phyloP scores from a whole-genome alignment of 2,113 vertebrate species.

The Engystomops pustulosus region DNA sequence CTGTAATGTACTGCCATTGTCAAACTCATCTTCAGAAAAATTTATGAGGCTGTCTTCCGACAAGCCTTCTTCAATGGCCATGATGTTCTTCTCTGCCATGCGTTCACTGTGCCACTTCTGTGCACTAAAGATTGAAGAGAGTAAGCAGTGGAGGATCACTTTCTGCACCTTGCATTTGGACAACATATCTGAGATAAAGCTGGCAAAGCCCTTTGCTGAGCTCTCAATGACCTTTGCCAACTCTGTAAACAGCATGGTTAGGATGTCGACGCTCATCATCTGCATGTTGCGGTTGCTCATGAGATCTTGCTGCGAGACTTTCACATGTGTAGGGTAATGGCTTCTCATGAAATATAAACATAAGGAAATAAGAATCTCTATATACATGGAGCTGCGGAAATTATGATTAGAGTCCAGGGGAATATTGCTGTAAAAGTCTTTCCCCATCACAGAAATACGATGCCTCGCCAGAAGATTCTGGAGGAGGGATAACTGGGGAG shows the following conservation, averaged over 20 bases:
- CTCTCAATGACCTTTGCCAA: conserved; percentile 92
- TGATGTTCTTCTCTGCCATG: conserved; percentile 79
- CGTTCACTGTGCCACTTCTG: conserved; percentile 96
- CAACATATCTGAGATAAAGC: conserved; percentile 95
- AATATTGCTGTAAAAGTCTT: conserved; percentile 97
- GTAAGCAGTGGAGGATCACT: conserved; percentile 92
- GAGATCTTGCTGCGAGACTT: conserved; percentile 87
- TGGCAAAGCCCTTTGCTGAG: conserved; percentile 95
- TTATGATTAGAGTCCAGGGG: conserved; percentile 93
- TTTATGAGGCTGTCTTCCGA: conserved; percentile 97
- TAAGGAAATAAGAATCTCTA: conserved; percentile 96
- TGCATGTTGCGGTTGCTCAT: conserved; percentile 97
- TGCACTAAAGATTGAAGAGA: conserved; percentile 94
- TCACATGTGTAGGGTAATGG: conserved; percentile 92
- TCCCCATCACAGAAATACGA: conserved; percentile 97
- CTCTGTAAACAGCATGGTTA: conserved; percentile 93
- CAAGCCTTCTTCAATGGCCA: conserved; percentile 90
- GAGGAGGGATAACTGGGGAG: conserved; percentile 92
- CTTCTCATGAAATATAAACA: conserved; percentile 94
- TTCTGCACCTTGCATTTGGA: conserved; percentile 99
- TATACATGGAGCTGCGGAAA: conserved; percentile 97
- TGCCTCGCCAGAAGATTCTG: conserved; percentile 96
- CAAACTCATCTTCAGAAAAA: conserved; percentile 94
- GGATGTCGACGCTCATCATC: conserved; percentile 95
- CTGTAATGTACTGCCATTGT: conserved; percentile 92